Percentiles rank a stretch among this genome's conserved stretches.
These are phyloP conservation scores for Leptocoma aspasia DNA, from an alignment of 2,113 vertebrate species.

Conservation along the genomic window DNA sequence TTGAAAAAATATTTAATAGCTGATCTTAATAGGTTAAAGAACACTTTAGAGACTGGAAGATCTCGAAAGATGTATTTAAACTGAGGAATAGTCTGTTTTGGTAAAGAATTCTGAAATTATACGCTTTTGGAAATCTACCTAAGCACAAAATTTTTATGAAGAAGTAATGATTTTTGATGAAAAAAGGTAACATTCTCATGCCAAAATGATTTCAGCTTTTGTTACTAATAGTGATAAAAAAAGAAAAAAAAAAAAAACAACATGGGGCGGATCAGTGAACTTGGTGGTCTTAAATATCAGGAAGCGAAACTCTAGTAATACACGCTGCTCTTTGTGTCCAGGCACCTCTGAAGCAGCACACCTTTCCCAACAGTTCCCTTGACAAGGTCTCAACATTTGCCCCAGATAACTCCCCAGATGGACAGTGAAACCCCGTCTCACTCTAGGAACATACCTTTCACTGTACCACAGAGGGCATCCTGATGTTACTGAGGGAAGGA, in stretches of 20 bases:
- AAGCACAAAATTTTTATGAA: neutral
- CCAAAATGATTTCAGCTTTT: neutral
- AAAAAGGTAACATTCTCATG: neutral
- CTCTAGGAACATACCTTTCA: neutral
- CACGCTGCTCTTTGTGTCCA: rapidly evolving
- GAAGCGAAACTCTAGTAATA: neutral
- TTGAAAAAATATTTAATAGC: neutral
- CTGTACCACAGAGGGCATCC: neutral
- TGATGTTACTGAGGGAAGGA: neutral
- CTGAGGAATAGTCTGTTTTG: neutral
- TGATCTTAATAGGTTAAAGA: neutral
- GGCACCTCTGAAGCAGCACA: neutral
- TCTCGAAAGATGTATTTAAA: neutral
- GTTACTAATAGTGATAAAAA: neutral
- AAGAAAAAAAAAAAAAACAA: neutral
- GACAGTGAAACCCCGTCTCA: neutral
- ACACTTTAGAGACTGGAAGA: neutral
- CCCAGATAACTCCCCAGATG: neutral
- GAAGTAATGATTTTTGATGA: neutral
- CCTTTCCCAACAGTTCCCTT: neutral
- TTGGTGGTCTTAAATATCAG: neutral
- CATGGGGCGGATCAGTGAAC: neutral
- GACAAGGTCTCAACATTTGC: neutral
- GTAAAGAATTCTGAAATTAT: neutral
- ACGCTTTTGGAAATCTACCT: neutral